Conservation (phyloP, 2,797 vertebrate species). For the Hemibagrus guttatus region DNA sequence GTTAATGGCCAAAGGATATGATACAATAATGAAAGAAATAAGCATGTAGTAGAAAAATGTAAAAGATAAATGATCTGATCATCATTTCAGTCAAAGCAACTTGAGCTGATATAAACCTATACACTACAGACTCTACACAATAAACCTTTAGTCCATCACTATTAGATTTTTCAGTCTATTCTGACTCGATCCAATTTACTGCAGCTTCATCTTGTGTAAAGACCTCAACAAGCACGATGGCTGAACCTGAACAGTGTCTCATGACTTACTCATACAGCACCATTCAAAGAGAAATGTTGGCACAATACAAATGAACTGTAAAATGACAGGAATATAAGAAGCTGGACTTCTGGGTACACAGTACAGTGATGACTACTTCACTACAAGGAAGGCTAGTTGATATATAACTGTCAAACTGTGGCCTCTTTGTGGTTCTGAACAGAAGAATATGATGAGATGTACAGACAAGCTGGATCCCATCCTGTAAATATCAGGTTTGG, state of each 20-base stretch:
- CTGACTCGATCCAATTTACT: conserved; percentile 7
- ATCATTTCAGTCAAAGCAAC: not conserved
- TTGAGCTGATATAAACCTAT: not conserved
- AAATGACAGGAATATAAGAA: not conserved
- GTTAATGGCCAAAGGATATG: not conserved
- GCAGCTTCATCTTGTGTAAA: not conserved
- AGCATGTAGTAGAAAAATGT: not conserved
- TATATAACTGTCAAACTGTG: not conserved
- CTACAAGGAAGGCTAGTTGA: conserved; percentile 4
- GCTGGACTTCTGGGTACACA: not conserved
- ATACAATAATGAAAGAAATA: not conserved
- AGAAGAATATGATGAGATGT: conserved; percentile 3
- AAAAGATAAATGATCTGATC: not conserved
- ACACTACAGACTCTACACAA: not conserved
- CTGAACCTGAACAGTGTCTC: conserved; percentile 32
- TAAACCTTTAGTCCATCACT: not conserved
- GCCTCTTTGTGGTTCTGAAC: not conserved
- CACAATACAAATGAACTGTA: not conserved
- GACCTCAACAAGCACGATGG: not conserved
- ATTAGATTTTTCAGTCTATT: not conserved
- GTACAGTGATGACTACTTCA: not conserved
- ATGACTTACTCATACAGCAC: conserved; percentile 6
- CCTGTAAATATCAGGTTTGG: not conserved
- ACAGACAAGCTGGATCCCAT: not conserved
- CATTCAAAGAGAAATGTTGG: not conserved